phyloP scores from a whole-genome alignment of 2,797 vertebrate genomes.

The Vultur gryphus region DNA sequence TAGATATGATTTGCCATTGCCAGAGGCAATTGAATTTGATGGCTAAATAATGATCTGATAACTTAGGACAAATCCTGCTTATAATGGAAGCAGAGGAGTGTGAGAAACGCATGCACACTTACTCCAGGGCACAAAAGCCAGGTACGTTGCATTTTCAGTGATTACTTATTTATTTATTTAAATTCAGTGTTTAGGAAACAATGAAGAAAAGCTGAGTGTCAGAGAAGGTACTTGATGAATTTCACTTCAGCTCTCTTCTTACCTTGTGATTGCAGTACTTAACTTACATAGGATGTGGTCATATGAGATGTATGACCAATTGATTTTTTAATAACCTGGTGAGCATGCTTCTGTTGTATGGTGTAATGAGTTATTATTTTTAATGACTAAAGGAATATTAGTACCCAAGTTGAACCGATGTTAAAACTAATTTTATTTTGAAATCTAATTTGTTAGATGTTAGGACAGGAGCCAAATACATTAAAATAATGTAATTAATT shows the following conservation, averaged over 20 bases:
- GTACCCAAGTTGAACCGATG: neutral
- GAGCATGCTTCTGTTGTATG: neutral
- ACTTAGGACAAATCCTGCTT: neutral
- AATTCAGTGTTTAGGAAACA: neutral
- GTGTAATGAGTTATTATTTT: neutral
- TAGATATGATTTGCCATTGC: neutral
- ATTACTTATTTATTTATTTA: neutral
- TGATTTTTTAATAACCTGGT: neutral
- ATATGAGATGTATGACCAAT: neutral
- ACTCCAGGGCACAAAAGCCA: neutral
- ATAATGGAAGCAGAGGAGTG: neutral
- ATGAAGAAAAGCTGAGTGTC: neutral
- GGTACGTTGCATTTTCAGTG: neutral
- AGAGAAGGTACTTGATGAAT: neutral
- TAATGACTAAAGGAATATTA: neutral
- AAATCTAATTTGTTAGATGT: neutral
- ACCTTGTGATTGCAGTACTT: neutral
- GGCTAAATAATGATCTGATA: neutral
- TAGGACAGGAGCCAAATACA: neutral
- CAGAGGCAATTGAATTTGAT: neutral
- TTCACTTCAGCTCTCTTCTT: neutral
- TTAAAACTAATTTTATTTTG: neutral
- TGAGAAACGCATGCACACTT: neutral
- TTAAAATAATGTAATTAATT: neutral
- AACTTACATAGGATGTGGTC: neutral